Base-by-base conservation (phyloP, 2,888 invertebrate species). In the Clitarchus hookeri region DNA sequence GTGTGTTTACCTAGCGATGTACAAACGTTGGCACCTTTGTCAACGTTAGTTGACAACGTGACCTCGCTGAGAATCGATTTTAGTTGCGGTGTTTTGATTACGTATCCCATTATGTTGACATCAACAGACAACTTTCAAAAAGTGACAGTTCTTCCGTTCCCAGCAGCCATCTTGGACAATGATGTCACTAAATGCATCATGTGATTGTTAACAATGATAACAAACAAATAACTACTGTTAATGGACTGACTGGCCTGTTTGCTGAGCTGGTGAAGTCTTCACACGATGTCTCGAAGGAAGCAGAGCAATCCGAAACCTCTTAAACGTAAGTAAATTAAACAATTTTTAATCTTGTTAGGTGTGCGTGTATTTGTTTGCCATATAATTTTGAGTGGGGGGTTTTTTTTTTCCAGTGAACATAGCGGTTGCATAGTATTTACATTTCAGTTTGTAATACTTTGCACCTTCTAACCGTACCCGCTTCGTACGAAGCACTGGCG, bases 241-340 rank as follows among this genome's bases (percentile, higher is more conserved):
- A 82, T 82, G 82, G 82, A 82, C 44, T 36, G 82, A 82, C 82
- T 13, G 16, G 65, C 65, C 65, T 65, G 27, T 36, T 27, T 82
- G 36, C 27, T 27, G 11, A 44, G 27, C 27, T 44, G 36, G 36
- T 82, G 82, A 82, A 82, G 79, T 44, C 85, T 27, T 16, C 83
- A 53, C 54, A 89, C 87, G 86, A 98, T 98, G 97, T 98, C 98
- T 92, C 96, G 98, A 92, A 95, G 98, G 93, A 98, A 98, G 94
- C 98, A 98, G 94, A 97, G 97, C 93, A 97, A 98, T 93, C 98
- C 98, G 90, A 98, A 98, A 93, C 97, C 98, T 92, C 94, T 97
- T 91, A 98, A 98, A 97, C 96, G 98, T 98, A 93, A 95, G 96
- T 95, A 90, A n/a, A 25, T 12, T 48, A 6, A 11, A 13, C 36